Evolutionary conservation across 2,113 vertebrate species (phyloP).

Genomic region (Todiramphus saurophagus): DNA sequence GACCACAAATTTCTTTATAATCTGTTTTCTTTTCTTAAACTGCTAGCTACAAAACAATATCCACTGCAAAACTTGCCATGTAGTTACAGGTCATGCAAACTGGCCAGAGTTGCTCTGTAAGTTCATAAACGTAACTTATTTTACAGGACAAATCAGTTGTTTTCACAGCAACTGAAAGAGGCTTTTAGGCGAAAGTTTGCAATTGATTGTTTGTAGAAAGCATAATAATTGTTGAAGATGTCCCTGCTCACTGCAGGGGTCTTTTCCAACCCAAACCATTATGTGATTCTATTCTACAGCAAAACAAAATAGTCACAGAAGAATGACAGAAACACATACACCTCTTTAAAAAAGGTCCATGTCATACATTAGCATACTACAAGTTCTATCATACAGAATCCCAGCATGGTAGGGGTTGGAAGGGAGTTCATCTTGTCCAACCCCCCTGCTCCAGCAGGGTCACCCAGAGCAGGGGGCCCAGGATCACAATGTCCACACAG

Average conservation of each 20-base stretch:
- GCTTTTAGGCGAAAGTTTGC: not conserved
- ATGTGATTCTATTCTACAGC: not conserved
- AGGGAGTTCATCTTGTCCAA: not conserved
- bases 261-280: not conserved
- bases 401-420: not conserved
- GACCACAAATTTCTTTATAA: not conserved
- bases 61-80: not conserved
- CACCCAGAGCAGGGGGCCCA: not conserved
- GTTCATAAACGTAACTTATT: not conserved
- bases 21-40: not conserved
- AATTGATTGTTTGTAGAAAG: not conserved
- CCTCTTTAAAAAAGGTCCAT: not conserved
- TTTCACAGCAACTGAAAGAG: not conserved
- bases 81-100: not conserved
- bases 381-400: not conserved
- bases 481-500: not conserved
- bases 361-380: not conserved
- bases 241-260: not conserved
- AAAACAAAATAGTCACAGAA: not conserved
- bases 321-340: not conserved
- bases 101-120: not conserved
- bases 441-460: not conserved
- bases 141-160: not conserved
- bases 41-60: not conserved
- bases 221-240: not conserved